Base-by-base conservation (phyloP, 2,113 vertebrate genomes). In the Scalopus aquaticus region DNA sequence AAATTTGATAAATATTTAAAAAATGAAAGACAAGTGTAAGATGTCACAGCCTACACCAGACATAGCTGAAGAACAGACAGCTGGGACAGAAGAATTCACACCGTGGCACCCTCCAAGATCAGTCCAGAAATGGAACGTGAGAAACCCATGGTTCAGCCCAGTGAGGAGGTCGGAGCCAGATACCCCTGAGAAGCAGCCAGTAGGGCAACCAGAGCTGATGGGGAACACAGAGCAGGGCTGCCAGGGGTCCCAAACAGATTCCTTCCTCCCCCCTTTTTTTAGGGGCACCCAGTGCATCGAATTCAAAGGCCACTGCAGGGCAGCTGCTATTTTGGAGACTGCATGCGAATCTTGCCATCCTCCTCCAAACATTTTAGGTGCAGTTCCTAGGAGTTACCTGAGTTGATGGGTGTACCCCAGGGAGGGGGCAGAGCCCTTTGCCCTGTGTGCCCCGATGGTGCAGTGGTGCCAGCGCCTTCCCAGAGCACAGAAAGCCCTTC, bases 31-130 rank as follows among this genome's bases (percentile, higher is more conserved):
- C 51, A 81, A 32, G 22, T 30, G 8, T 1, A n/a, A 49, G 2
- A 22, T 0, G 3, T 51, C 26, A 9, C 37, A 15, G 60, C 17
- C 0, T 2, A 1, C 9, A 0, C 16, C 0, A 16, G n/a, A 19
- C 39, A 24, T 3, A 9, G 0, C 7, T 28, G 13, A 30, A 30
- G 67, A 20, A 9, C 1, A 0, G 46, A 35, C 10, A 30, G 13
- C 30, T 10, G 4, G 5, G 17, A 28, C 26, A 13, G 17, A 20
- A 3, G 0, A 0, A 9, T 16, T 22, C 73, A 20, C 2, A 17
- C 7, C 49, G 28, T 6, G 13, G 12, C 22, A 9, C 2, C 0
- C 24, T 65, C 62, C 69, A 28, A 30, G 8, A 32, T 13, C 3
- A 67, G 26, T 56, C 11, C 16, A 24, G 30, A 73, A 2, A 13